Evolutionary conservation across 2,113 vertebrate species (phyloP).

Genomic region (Orthochromis malagaraziensis): DNA sequence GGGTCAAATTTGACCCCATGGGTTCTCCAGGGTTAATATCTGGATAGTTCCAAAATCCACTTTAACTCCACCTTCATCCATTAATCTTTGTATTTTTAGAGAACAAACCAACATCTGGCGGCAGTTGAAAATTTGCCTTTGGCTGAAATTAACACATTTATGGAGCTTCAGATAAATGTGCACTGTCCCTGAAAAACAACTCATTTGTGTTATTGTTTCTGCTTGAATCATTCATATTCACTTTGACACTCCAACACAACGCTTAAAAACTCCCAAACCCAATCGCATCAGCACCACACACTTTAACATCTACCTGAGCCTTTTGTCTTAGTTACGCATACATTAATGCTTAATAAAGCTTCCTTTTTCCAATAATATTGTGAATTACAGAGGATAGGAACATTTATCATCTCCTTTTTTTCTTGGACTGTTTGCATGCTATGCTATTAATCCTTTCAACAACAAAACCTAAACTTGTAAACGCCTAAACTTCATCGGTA

Average conservation of each 20-base stretch:
- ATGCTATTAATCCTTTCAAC: not conserved
- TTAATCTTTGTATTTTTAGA: not conserved
- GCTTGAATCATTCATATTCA: not conserved
- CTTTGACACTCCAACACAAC: not conserved
- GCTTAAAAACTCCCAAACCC: accelerated
- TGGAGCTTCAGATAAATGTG: not conserved
- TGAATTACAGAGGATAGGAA: not conserved
- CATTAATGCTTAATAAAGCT: not conserved
- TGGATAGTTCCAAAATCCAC: not conserved
- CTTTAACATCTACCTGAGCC: not conserved
- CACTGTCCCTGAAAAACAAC: not conserved
- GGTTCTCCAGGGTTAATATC: not conserved
- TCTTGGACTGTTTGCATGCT: not conserved
- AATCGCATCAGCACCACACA: not conserved
- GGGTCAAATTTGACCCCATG: too few species aligned
- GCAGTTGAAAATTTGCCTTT: not conserved
- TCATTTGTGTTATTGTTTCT: not conserved
- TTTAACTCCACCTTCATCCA: not conserved
- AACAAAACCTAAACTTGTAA: not conserved
- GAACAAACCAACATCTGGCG: not conserved
- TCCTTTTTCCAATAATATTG: not conserved
- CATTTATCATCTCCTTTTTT: not conserved
- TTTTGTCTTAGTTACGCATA: not conserved
- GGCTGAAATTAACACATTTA: not conserved
- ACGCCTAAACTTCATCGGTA: not conserved